Evolutionary conservation across 2,797 vertebrate species (phyloP).

Genomic region (Alca torda): DNA sequence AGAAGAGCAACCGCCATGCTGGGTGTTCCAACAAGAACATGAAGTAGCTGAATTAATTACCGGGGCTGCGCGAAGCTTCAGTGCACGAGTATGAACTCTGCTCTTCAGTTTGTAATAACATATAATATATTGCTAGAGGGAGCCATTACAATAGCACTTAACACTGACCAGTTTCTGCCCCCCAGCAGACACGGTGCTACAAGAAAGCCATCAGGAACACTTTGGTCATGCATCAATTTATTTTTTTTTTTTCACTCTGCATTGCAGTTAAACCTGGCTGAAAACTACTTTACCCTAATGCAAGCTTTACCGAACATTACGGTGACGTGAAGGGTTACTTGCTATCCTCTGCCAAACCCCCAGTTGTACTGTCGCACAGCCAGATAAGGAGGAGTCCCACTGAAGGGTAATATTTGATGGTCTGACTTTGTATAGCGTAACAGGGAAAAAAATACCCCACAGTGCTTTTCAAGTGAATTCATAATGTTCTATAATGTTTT

Average conservation of each 20-base stretch:
- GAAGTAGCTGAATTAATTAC: background rate
- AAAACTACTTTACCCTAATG: background rate
- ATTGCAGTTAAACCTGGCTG: background rate
- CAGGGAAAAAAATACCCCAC: background rate
- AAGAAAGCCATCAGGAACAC: background rate
- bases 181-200: background rate
- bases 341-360: background rate
- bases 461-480: background rate
- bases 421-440: background rate
- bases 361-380: background rate
- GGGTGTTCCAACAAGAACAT: background rate
- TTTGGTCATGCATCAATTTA: background rate
- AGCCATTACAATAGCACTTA: background rate
- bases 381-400: background rate
- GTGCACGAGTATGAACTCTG: background rate
- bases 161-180: background rate
- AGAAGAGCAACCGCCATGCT: background rate
- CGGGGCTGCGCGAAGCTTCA: rapidly evolving
- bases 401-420: background rate
- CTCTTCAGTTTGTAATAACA: background rate
- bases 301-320: background rate
- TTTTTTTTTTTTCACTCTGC: background rate
- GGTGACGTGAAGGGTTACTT: background rate
- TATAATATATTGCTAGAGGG: background rate
- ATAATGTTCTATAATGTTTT: background rate